These are phyloP conservation scores for Drosophila dunni DNA, from an alignment of 1,140 invertebrate genomes.

Conservation along the genomic window DNA sequence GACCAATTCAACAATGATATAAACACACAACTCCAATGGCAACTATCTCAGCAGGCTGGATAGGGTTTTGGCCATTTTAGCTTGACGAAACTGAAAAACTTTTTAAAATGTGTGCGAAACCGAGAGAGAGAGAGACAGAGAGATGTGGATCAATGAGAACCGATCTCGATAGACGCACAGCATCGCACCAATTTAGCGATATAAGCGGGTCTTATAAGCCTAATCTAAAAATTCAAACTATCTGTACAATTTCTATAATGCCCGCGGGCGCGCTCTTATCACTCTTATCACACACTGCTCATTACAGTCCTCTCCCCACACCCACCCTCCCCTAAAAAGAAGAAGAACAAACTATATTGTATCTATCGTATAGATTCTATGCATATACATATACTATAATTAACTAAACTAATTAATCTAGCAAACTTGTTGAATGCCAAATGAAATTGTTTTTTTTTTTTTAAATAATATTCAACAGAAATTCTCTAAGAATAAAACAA, in stretches of 20 bases:
- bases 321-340: background rate
- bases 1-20: constrained; percentile 34
- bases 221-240: constrained; percentile 57
- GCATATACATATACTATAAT: constrained; percentile 33
- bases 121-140: background rate
- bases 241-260: constrained; percentile 31
- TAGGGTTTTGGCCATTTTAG: constrained; percentile 36
- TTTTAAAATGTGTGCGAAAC: constrained; percentile 9
- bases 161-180: constrained; percentile 24
- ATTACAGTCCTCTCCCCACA: constrained; percentile 15
- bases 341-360: constrained; percentile 74
- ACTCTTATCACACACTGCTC: constrained; percentile 28
- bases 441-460: constrained; percentile 70
- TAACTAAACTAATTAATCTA: constrained; percentile 36
- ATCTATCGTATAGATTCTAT: constrained; percentile 57
- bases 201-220: constrained; percentile 83
- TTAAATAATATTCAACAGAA: constrained; percentile 63
- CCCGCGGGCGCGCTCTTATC: constrained; percentile 48
- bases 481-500: constrained; percentile 45
- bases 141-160: constrained; percentile 13
- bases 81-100: constrained; percentile 31
- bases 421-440: constrained; percentile 79
- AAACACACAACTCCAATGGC: constrained; percentile 24
- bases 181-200: constrained; percentile 76
- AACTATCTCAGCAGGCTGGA: constrained; percentile 81